Percentiles rank a stretch among this genome's conserved stretches.
These are phyloP conservation scores for Agonopterix arenella DNA, from an alignment of 2,888 invertebrate species.

Conservation along the genomic window DNA sequence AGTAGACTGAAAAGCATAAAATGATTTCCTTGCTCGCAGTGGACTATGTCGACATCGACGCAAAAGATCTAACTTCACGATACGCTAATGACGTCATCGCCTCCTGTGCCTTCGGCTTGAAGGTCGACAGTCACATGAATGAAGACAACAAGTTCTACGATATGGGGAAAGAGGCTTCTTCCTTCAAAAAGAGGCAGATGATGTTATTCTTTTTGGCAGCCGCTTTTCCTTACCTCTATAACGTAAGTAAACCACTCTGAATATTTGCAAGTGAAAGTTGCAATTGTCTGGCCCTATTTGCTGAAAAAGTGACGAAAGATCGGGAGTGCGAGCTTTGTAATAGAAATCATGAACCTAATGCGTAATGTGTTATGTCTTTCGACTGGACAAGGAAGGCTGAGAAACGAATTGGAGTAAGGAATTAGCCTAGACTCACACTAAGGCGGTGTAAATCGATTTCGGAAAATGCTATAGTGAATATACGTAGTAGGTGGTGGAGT, in stretches of 20 bases:
- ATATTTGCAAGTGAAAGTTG: not conserved
- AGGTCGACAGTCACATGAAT: constrained; percentile 69
- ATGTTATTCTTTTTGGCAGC: constrained; percentile 13
- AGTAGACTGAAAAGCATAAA: not conserved
- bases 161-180: constrained; percentile 60
- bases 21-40: constrained; percentile 7
- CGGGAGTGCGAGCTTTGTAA: too few species aligned
- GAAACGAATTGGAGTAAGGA: too few species aligned
- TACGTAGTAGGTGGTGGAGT: too few species aligned
- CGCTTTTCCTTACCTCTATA: not conserved
- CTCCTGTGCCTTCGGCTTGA: constrained; percentile 62
- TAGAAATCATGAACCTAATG: too few species aligned
- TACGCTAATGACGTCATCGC: constrained; percentile 71
- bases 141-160: constrained; percentile 68
- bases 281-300: not conserved
- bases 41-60: constrained; percentile 34
- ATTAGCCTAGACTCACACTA: too few species aligned
- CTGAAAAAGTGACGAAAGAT: too few species aligned
- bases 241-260: not conserved
- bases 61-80: constrained; percentile 53
- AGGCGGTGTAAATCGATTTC: too few species aligned
- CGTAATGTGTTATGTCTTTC: too few species aligned
- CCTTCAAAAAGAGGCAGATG: constrained; percentile 19
- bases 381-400: too few species aligned
- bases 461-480: too few species aligned